phyloP scores from a whole-genome alignment of 1,140 invertebrate genomes.

The Meteorus sp. region DNA sequence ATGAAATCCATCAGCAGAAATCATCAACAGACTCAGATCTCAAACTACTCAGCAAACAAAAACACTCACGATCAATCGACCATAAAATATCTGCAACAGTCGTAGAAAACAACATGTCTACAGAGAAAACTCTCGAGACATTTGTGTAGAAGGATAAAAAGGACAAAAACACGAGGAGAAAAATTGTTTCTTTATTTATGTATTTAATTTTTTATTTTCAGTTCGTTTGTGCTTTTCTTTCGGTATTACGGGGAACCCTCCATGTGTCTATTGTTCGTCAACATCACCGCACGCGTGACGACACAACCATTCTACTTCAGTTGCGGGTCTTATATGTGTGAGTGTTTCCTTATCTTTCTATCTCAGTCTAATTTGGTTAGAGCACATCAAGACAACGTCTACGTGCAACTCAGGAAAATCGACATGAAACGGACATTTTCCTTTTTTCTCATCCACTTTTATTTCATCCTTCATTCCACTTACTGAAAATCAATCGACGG shows the following conservation, averaged over 20 bases:
- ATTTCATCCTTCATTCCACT: slow-evolving; percentile 11
- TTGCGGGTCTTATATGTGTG: no score
- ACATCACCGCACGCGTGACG: no score
- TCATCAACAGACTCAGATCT: slow-evolving; percentile 18
- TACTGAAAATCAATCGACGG: no score
- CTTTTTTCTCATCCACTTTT: slow-evolving; percentile 18
- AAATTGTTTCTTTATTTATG: background rate
- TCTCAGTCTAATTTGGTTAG: slow-evolving; percentile 42
- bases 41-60: no score
- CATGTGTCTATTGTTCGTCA: background rate
- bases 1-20: slow-evolving; percentile 22
- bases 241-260: background rate
- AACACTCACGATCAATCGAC: slow-evolving; percentile 4
- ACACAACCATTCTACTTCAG: no score
- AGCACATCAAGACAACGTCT: slow-evolving; percentile 30
- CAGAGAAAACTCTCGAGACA: no score
- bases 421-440: slow-evolving; percentile 33
- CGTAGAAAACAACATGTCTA: background rate
- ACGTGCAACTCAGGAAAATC: slow-evolving; percentile 28
- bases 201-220: background rate
- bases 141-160: background rate
- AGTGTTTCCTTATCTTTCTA: no score
- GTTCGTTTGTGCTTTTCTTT: slow-evolving; percentile 31
- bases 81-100: background rate
- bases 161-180: background rate